These are phyloP conservation scores for Lepisosteus osseus DNA, from an alignment of 2,113 vertebrate genomes.

Conservation along the genomic window DNA sequence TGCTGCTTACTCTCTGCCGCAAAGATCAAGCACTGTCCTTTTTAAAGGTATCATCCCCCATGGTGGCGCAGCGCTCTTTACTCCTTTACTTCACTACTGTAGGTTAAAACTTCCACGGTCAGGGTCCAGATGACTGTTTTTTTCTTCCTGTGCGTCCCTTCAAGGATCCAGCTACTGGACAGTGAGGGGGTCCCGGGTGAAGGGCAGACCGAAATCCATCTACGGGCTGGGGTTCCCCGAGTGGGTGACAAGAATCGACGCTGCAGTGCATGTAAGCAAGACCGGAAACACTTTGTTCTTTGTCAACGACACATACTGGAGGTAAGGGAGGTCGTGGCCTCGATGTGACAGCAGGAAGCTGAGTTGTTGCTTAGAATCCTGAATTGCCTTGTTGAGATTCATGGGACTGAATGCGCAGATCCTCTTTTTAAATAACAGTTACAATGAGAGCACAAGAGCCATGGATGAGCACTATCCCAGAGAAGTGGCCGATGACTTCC, in stretches of 20 bases:
- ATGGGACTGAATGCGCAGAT: not conserved
- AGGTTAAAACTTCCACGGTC: not conserved
- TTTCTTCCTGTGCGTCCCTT: not conserved
- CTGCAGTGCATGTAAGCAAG: constrained; percentile 58
- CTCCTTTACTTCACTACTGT: not conserved
- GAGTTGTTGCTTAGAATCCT: not conserved
- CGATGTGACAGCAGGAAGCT: not conserved
- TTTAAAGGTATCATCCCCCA: constrained; percentile 53
- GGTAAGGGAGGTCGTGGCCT: constrained; percentile 37
- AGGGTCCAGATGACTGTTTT: not conserved
- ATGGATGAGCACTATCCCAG: constrained; percentile 61
- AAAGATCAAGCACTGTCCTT: constrained; percentile 56
- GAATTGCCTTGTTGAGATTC: no score
- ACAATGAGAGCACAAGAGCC: constrained; percentile 56
- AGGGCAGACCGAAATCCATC: constrained; percentile 51
- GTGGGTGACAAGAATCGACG: constrained; percentile 59
- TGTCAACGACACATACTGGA: constrained; percentile 65
- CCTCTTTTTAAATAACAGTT: constrained; percentile 40
- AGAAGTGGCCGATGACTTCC: constrained; percentile 61
- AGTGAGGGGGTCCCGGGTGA: constrained; percentile 54
- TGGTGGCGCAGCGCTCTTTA: not conserved
- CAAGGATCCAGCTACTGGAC: constrained; percentile 65
- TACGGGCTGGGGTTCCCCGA: constrained; percentile 58
- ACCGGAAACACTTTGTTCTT: constrained; percentile 65
- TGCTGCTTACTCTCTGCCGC: constrained; percentile 64